Percentiles rank a stretch among this genome's conserved stretches.
phyloP scores from a whole-genome alignment of 2,797 vertebrate species.

The Trachurus trachurus region DNA sequence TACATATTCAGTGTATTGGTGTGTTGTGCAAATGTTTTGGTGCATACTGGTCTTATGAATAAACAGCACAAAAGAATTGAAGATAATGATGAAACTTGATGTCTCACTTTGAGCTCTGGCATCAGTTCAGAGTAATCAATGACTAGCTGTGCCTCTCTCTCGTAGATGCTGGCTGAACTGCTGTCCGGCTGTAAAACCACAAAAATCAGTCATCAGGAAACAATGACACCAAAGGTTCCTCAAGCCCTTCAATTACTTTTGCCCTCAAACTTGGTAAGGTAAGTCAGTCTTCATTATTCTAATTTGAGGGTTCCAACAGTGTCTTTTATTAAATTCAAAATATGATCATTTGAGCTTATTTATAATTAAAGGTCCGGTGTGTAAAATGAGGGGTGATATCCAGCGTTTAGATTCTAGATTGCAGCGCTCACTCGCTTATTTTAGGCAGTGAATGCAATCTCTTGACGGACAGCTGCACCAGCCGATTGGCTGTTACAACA shows the following conservation, averaged over 20 bases:
- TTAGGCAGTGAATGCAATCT: no score
- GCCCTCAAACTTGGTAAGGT: neutral
- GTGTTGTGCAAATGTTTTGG: neutral
- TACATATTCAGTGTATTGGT: neutral
- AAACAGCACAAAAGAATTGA: neutral
- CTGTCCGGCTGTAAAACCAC: constrained; percentile 83
- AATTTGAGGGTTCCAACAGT: neutral
- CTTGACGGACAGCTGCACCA: no score
- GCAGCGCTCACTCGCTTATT: no score
- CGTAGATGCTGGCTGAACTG: constrained; percentile 84
- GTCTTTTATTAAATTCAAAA: neutral
- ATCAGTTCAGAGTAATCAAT: constrained; percentile 90
- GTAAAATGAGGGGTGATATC: no score
- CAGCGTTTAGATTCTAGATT: no score
- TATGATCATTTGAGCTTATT: neutral
- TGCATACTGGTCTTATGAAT: no score
- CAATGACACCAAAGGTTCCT: neutral
- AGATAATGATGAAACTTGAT: neutral
- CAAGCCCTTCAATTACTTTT: neutral
- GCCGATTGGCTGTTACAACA: no score
- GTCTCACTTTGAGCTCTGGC: constrained; percentile 84
- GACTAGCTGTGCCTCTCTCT: constrained; percentile 88
- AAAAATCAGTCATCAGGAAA: neutral
- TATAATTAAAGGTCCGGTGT: neutral
- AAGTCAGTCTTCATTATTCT: neutral